Evolutionary conservation across 2,888 invertebrate genomes (phyloP).

Genomic region (Empis livida): DNA sequence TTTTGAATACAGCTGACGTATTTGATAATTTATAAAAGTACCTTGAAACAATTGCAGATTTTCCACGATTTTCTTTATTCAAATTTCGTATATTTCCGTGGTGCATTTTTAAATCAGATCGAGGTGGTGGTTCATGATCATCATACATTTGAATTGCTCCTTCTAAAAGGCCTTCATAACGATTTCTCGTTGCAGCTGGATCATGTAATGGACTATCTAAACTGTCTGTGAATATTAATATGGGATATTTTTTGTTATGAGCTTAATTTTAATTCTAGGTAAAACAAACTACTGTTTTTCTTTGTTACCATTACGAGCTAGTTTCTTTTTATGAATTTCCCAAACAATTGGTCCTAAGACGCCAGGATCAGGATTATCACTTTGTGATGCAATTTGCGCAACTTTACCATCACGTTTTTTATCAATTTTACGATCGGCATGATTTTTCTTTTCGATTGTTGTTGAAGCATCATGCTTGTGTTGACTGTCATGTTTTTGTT

Average conservation of each 20-base stretch:
- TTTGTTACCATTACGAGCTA: constrained; percentile 31
- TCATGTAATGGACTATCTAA: constrained; percentile 26
- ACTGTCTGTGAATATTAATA: not conserved
- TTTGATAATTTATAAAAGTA: constrained; percentile 8
- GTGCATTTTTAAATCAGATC: constrained; percentile 24
- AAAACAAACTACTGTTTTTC: constrained; percentile 14
- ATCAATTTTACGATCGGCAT: constrained; percentile 17
- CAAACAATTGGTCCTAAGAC: constrained; percentile 74
- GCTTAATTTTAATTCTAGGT: constrained; percentile 3
- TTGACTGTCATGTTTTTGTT: constrained; percentile 4
- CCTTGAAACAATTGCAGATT: constrained; percentile 31
- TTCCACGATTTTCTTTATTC: constrained; percentile 28
- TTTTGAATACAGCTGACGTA: not conserved
- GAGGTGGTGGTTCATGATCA: constrained; percentile 26
- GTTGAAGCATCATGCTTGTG: constrained; percentile 20
- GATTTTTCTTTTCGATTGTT: constrained; percentile 24
- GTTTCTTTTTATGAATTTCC: constrained; percentile 62
- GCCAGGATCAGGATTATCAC: constrained; percentile 67
- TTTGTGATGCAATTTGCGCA: constrained; percentile 46
- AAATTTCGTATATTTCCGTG: constrained; percentile 21
- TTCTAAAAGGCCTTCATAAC: constrained; percentile 34
- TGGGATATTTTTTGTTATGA: not conserved
- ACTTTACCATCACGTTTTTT: constrained; percentile 15
- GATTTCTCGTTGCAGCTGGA: constrained; percentile 31
- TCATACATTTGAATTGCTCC: constrained; percentile 36